Conservation (phyloP, 2,888 invertebrate species). For the Eugnorisma glareosa region DNA sequence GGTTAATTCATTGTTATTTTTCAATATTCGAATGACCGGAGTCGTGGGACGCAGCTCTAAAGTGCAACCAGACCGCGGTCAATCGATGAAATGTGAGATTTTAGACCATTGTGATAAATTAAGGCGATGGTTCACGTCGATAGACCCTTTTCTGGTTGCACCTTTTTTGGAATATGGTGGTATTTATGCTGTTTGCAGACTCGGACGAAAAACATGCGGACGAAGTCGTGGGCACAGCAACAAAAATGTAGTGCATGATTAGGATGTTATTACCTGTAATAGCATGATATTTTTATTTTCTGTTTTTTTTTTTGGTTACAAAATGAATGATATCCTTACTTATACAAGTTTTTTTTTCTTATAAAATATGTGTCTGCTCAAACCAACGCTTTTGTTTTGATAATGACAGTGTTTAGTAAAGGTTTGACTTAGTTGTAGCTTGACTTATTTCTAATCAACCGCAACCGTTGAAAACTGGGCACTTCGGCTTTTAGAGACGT, state of each 20-base stretch:
- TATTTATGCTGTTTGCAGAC: slow-evolving; percentile 44
- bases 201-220: background rate
- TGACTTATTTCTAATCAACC: slow-evolving; percentile 21
- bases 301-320: slow-evolving; percentile 45
- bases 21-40: background rate
- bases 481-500: slow-evolving; percentile 13
- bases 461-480: slow-evolving; percentile 11
- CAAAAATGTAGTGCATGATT: slow-evolving; percentile 41
- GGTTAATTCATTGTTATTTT: slow-evolving; percentile 16
- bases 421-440: slow-evolving; percentile 29
- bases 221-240: slow-evolving; percentile 22
- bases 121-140: background rate
- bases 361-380: slow-evolving; percentile 33
- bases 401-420: slow-evolving; percentile 32
- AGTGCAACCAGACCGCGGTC: slow-evolving; percentile 18
- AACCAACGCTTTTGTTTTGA: slow-evolving; percentile 33
- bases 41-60: background rate
- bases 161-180: slow-evolving; percentile 14
- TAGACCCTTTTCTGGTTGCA: slow-evolving; percentile 15
- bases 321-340: slow-evolving; percentile 46
- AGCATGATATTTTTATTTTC: slow-evolving; percentile 41
- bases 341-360: slow-evolving; percentile 12
- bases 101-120: background rate
- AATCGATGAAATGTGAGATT: slow-evolving; percentile 9
- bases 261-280: slow-evolving; percentile 42